A percentile compares a stretch with the other conserved stretches of the same genome.
These are phyloP conservation scores for Myodes glareolus DNA, from an alignment of 2,113 vertebrate species.

Conservation along the genomic window DNA sequence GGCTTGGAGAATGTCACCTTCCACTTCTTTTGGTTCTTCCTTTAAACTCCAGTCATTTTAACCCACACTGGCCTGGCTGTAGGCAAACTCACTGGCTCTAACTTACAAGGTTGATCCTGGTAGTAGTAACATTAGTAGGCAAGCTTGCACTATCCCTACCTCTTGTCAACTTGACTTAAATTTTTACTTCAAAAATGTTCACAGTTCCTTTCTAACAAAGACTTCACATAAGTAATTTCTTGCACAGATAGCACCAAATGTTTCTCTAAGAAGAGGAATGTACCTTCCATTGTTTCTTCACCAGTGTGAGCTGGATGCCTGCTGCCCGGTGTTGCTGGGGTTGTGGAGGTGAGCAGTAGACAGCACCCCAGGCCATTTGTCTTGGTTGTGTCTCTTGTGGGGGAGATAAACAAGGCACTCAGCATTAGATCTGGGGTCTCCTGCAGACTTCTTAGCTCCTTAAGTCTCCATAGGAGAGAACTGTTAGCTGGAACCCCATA, in stretches of 20 bases:
- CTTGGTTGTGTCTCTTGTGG: not conserved
- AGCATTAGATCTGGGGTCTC: not conserved
- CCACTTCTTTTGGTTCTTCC: not conserved
- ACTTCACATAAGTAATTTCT: not conserved
- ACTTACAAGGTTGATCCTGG: not conserved
- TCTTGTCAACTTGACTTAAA: not conserved
- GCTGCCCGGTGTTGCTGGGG: no score
- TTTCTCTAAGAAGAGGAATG: not conserved
- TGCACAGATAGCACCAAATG: not conserved
- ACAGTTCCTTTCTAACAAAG: not conserved
- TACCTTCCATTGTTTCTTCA: not conserved
- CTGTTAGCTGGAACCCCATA: not conserved
- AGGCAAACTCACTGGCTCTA: not conserved
- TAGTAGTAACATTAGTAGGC: not conserved
- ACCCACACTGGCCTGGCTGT: not conserved
- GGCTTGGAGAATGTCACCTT: not conserved
- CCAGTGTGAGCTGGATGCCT: not conserved
- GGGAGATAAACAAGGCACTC: not conserved
- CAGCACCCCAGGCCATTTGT: not conserved
- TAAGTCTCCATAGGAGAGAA: not conserved
- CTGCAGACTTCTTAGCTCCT: not conserved
- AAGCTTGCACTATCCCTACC: not conserved
- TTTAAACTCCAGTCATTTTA: not conserved
- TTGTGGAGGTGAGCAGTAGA: rapidly evolving
- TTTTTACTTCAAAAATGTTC: not conserved